Percentiles rank a stretch among this genome's conserved stretches.
Conservation (phyloP, 2,113 vertebrate genomes). For the Herpetotheres cachinnans region DNA sequence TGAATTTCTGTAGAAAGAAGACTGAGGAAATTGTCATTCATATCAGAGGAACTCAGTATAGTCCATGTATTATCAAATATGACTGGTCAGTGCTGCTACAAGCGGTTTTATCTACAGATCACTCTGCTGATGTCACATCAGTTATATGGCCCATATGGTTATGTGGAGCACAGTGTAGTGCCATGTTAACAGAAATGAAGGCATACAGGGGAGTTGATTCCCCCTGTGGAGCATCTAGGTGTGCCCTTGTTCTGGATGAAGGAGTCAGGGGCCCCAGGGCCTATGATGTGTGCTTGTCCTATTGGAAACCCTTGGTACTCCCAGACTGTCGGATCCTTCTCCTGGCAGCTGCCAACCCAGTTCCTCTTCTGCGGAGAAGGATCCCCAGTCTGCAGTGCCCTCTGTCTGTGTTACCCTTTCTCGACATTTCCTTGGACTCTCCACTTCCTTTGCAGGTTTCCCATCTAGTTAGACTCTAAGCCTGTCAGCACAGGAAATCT, state of each 20-base stretch:
- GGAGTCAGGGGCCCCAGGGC: rapidly evolving
- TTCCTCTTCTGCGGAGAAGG: not conserved
- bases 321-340: not conserved
- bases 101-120: rapidly evolving
- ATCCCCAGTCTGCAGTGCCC: not conserved
- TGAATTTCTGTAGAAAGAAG: not conserved
- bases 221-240: not conserved
- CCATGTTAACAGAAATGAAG: not conserved
- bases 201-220: not conserved
- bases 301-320: not conserved
- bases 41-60: not conserved
- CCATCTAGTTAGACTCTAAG: not conserved
- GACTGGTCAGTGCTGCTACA: not conserved
- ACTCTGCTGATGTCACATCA: not conserved
- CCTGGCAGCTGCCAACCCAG: not conserved
- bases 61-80: not conserved
- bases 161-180: too few species aligned
- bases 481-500: not conserved
- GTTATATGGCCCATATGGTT: not conserved
- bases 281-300: not conserved
- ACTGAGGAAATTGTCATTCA: not conserved
- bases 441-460: not conserved
- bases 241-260: not conserved
- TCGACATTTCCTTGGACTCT: not conserved
- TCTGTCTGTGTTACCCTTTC: not conserved